A percentile compares a stretch with the other conserved stretches of the same genome.
These are phyloP conservation scores for Agrenia bidenticulata DNA, from an alignment of 2,888 invertebrate species.

Conservation along the genomic window DNA sequence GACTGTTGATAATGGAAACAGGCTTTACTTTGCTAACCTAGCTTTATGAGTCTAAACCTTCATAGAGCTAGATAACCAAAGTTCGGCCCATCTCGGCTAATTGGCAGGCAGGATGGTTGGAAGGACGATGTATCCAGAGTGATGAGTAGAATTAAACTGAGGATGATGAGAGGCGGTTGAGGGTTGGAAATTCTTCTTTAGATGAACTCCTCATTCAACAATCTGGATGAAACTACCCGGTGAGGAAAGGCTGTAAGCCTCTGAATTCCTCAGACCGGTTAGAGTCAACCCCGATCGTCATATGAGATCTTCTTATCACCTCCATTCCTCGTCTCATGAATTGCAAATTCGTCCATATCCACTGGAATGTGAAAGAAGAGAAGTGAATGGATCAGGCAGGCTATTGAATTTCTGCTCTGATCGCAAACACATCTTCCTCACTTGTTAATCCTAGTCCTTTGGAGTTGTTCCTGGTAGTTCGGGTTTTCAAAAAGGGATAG, in stretches of 20 bases:
- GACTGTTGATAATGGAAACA: background rate
- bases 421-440: too few relatives aligned
- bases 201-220: constrained; percentile 25
- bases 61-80: constrained; percentile 54
- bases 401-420: too few relatives aligned
- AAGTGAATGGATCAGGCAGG: too few relatives aligned
- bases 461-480: background rate
- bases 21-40: constrained; percentile 53
- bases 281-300: constrained; percentile 29
- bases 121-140: too few relatives aligned
- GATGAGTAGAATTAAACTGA: too few relatives aligned
- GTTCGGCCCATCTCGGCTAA: constrained; percentile 30
- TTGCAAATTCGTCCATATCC: too few relatives aligned
- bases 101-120: too few relatives aligned
- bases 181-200: background rate
- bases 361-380: too few relatives aligned
- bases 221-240: constrained; percentile 53
- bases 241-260: constrained; percentile 36
- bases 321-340: too few relatives aligned
- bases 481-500: too few relatives aligned
- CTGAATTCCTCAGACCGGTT: constrained; percentile 39
- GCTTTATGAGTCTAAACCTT: constrained; percentile 24
- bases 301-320: too few relatives aligned
- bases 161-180: too few relatives aligned
- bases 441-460: background rate